Evolutionary conservation across 37 sponge, comb jelly and placozoan species (phyloP).

Genomic region (Halisarca cf. caerulea): DNA sequence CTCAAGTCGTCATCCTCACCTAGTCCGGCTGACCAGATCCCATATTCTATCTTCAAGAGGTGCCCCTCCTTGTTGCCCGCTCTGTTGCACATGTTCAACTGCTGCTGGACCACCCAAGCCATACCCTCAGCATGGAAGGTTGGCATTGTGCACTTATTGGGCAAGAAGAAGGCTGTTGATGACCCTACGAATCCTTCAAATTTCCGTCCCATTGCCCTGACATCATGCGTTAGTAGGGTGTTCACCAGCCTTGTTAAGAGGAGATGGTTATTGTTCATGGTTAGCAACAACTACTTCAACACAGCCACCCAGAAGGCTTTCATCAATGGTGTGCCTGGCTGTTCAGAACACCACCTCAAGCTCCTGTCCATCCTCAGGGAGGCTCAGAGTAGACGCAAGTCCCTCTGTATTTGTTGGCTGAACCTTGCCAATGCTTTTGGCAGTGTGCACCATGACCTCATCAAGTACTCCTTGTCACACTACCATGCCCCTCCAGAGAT

Average conservation of each 20-base stretch:
- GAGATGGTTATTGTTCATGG: background rate
- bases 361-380: background rate
- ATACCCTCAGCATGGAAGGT: constrained; percentile 5
- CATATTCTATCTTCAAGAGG: too few relatives aligned
- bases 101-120: background rate
- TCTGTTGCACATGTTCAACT: constrained; percentile 7
- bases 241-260: background rate
- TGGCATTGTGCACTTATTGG: background rate
- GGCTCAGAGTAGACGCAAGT: constrained; percentile 7
- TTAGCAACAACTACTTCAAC: background rate
- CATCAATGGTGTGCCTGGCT: constrained; percentile 9
- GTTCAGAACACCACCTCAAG: constrained; percentile 26
- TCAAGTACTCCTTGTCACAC: constrained; percentile 22
- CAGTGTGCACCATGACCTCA: constrained; percentile 34
- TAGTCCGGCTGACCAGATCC: too few relatives aligned
- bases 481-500: constrained; percentile 21
- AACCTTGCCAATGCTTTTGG: constrained; percentile 40
- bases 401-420: constrained; percentile 20
- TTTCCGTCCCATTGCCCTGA: constrained; percentile 18
- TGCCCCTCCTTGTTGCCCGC: background rate
- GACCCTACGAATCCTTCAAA: constrained; percentile 18
- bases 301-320: background rate
- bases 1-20: too few relatives aligned
- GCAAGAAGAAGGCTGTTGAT: constrained; percentile 4
- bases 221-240: background rate